Evolutionary conservation across 2,888 invertebrate species (phyloP).

Genomic region (Hirudinaria manillensis): DNA sequence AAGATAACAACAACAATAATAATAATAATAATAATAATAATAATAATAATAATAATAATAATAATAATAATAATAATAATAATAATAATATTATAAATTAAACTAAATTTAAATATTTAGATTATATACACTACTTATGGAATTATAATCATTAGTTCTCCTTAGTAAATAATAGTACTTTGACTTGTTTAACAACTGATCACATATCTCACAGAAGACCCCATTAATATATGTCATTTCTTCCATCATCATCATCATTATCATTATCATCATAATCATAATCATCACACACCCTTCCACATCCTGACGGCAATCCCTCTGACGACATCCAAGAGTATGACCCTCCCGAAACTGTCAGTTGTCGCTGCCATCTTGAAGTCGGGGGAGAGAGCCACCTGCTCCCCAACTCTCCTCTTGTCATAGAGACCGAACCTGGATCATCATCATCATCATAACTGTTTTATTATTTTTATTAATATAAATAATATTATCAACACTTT

Average conservation of each 20-base stretch:
- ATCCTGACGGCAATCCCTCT: conserved; percentile 74
- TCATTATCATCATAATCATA: not conserved
- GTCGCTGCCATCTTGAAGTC: conserved; percentile 73
- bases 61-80: no score
- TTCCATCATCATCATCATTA: conserved; percentile 1
- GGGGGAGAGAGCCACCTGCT: conserved; percentile 71
- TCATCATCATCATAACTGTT: not conserved
- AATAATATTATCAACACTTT: no score
- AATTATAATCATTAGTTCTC: no score
- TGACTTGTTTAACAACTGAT: no score
- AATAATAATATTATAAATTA: no score
- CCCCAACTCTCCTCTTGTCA: conserved; percentile 72
- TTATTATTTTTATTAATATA: no score
- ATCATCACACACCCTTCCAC: conserved; percentile 66
- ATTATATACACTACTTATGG: no score
- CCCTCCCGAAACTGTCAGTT: conserved; percentile 79
- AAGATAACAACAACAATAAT: not conserved
- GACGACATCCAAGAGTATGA: conserved; percentile 75
- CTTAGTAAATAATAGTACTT: no score
- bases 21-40: not conserved
- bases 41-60: no score
- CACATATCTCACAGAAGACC: not conserved
- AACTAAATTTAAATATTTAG: no score
- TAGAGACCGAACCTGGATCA: conserved; percentile 67
- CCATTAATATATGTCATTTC: not conserved